A percentile compares a stretch with the other conserved stretches of the same genome.
phyloP scores from a whole-genome alignment of 2,888 invertebrate species.

The Eilema sororculum region DNA sequence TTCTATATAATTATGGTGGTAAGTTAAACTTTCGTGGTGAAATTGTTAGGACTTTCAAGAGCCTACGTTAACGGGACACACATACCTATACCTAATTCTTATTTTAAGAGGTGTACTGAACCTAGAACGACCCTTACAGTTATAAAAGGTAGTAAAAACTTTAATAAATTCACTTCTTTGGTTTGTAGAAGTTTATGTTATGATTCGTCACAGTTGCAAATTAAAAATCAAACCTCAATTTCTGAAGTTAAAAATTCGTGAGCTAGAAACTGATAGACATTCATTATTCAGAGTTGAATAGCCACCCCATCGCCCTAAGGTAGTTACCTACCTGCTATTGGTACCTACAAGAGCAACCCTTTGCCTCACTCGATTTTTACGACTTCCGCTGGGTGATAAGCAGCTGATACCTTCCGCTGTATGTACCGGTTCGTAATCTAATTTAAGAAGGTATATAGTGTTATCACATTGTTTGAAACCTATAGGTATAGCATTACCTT shows the following conservation, averaged over 20 bases:
- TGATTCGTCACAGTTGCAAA: background rate
- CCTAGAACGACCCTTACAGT: background rate
- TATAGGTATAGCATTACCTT: background rate
- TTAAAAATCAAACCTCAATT: background rate
- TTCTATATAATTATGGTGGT: background rate
- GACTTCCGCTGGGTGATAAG: constrained; percentile 30
- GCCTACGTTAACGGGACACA: background rate
- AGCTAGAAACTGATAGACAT: constrained; percentile 3
- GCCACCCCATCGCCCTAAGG: constrained; percentile 14
- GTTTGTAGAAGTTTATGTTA: background rate
- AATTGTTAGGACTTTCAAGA: too few relatives aligned
- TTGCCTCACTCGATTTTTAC: constrained; percentile 32
- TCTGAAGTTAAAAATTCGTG: background rate
- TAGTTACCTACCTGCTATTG: constrained; percentile 14
- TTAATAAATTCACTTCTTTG: background rate
- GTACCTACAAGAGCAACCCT: constrained; percentile 25
- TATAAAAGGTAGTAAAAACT: background rate
- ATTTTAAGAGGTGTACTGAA: background rate
- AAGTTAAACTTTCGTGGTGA: background rate
- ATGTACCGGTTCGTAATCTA: constrained; percentile 11
- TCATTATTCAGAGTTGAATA: constrained; percentile 18
- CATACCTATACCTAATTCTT: background rate
- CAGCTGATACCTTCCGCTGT: constrained; percentile 20
- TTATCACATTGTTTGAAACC: background rate
- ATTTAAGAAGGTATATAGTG: background rate